Percentiles rank a stretch among this genome's conserved stretches.
Conservation (phyloP, 2,113 vertebrate genomes). For the Pseudopodoces humilis region DNA sequence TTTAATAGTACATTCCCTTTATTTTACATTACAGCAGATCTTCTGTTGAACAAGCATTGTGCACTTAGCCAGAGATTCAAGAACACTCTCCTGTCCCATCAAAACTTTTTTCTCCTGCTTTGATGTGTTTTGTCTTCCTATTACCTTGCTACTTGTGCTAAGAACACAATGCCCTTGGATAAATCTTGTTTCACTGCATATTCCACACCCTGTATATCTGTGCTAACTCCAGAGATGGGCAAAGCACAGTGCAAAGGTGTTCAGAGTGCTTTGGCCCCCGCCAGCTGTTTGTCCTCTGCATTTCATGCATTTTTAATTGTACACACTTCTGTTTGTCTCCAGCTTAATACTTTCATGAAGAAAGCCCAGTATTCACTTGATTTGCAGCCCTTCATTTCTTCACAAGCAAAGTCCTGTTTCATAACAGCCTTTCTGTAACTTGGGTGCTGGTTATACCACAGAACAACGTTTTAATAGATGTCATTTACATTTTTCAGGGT, state of each 20-base stretch:
- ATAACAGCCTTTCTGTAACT: conserved; percentile 11
- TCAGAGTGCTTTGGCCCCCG: not conserved
- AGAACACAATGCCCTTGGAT: not conserved
- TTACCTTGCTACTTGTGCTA: not conserved
- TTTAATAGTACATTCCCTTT: not conserved
- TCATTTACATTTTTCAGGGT: conserved; percentile 42
- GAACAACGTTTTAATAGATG: conserved; percentile 32
- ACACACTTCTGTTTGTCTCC: not conserved
- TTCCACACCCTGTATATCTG: not conserved
- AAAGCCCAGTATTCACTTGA: not conserved
- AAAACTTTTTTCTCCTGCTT: not conserved
- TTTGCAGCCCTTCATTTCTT: not conserved
- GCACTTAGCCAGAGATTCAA: not conserved
- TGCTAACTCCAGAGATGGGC: not conserved
- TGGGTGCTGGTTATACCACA: conserved; percentile 12
- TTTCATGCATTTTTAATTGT: not conserved
- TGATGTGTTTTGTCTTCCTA: not conserved
- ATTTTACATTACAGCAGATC: not conserved
- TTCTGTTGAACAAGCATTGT: not conserved
- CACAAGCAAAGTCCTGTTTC: not conserved
- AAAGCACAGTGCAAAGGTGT: not conserved
- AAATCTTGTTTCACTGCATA: not conserved
- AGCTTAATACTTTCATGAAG: not conserved
- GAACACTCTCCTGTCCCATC: not conserved
- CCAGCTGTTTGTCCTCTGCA: not conserved